A percentile compares a stretch with the other conserved stretches of the same genome.
phyloP scores from a whole-genome alignment of 2,797 vertebrate species.

The Lindbergichthys nudifrons region DNA sequence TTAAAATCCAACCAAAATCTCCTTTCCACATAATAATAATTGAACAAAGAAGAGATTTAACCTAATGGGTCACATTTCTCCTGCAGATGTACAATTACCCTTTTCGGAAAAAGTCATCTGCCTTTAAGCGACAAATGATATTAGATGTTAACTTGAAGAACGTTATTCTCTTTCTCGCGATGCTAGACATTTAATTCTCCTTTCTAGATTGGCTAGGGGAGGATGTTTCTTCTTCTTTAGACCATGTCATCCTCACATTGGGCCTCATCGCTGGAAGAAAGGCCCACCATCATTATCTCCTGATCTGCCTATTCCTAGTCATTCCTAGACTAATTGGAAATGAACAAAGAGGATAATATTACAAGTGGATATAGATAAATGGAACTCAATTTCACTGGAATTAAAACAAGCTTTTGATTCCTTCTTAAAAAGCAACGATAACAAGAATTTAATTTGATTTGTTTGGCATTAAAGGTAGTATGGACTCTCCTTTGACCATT shows the following conservation, averaged over 20 bases:
- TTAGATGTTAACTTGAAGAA: slow-evolving; percentile 78
- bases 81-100: slow-evolving; percentile 58
- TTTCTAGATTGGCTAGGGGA: slow-evolving; percentile 83
- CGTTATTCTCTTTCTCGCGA: slow-evolving; percentile 80
- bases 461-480: slow-evolving; percentile 56
- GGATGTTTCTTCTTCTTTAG: slow-evolving; percentile 80
- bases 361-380: slow-evolving; percentile 70
- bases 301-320: slow-evolving; percentile 66
- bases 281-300: slow-evolving; percentile 70
- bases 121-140: slow-evolving; percentile 84
- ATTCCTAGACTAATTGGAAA: slow-evolving; percentile 59
- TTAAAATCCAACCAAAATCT: slow-evolving; percentile 22
- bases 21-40: slow-evolving; percentile 25
- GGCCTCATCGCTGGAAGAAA: slow-evolving; percentile 80
- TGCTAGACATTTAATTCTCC: slow-evolving; percentile 82
- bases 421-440: slow-evolving; percentile 42
- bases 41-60: slow-evolving; percentile 42
- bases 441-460: slow-evolving; percentile 70
- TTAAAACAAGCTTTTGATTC: slow-evolving; percentile 66
- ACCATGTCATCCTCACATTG: slow-evolving; percentile 82
- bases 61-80: slow-evolving; percentile 58
- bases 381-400: slow-evolving; percentile 73
- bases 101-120: slow-evolving; percentile 72
- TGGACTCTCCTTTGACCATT: slow-evolving; percentile 46
- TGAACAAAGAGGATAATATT: slow-evolving; percentile 76